Base-by-base conservation (phyloP, 2,797 vertebrate genomes). In the Chelonia mydas region DNA sequence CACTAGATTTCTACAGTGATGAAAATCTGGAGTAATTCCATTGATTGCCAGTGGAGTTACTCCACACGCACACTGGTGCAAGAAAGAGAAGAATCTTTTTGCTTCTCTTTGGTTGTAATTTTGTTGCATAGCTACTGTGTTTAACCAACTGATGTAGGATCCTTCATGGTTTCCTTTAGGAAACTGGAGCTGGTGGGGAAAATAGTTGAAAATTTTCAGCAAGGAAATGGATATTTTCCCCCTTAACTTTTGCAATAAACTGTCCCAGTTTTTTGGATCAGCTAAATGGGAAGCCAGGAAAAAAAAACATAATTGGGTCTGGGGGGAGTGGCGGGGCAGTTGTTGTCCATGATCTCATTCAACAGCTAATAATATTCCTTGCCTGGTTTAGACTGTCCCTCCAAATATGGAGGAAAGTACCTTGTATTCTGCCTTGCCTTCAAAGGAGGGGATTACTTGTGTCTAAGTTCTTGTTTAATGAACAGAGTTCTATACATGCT, bases 401-500 rank as follows among this genome's bases (percentile, higher is more conserved):
- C 37, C 51, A 27, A 54, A 81, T 81, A 5, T 54, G 6, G 25
- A 49, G 53, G 77, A 1, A 25, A 37, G 0, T 17, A 7, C 47
- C 6, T 0, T 21, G 1, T n/a, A 59, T 85, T 72, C 74, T 77
- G 74, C 41, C 77, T 76, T 37, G 53, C 31, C 83, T 54, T 76
- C 82, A 6, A 13, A 61, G 76, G 15, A 28, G 45, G 9, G 82
- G 7, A n/a, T 84, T 81, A 19, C 47, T 61, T 4, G 0, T 6
- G 86, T 54, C 7, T 16, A 49, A 49, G 47, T 11, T 51, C 61
- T 80, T 4, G 12, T 12, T 37, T 5, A 45, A 31, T 0, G 21
- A 0, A 2, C 28, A 1, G 74, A 16, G 45, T 28, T 53, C 61
- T 11, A 28, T 1, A 37, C 31, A 28, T 1, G 2, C 86, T 13